A percentile compares a stretch with the other conserved stretches of the same genome.
Evolutionary conservation across 2,797 vertebrate species (phyloP).

Genomic region (Oreonectes daqikongensis): DNA sequence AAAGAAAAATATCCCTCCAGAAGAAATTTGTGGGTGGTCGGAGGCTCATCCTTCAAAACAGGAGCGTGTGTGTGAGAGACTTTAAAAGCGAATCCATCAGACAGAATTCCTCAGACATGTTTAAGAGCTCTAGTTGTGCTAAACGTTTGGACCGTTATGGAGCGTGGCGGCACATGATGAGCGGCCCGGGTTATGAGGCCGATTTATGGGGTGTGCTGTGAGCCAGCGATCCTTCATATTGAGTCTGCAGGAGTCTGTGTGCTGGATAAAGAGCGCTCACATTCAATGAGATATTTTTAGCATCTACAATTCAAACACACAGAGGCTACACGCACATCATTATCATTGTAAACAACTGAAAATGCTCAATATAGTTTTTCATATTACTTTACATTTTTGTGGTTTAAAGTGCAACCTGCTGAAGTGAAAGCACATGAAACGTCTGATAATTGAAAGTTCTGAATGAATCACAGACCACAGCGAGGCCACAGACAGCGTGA

Average conservation of each 20-base stretch:
- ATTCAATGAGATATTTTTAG: background rate
- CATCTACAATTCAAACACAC: background rate
- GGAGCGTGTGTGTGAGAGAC: conserved; percentile 38
- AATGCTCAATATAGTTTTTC: no score
- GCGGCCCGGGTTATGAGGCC: conserved; percentile 74
- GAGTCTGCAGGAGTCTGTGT: background rate
- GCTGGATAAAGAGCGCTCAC: background rate
- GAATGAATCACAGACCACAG: conserved; percentile 15
- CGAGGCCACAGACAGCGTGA: conserved; percentile 48
- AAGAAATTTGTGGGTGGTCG: conserved; percentile 60
- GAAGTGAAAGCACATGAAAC: no score
- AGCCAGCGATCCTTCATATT: conserved; percentile 68
- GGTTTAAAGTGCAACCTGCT: no score
- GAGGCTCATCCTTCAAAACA: conserved; percentile 72
- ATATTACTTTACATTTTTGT: no score
- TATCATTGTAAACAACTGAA: no score
- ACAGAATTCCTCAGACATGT: conserved; percentile 70
- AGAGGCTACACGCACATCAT: no score
- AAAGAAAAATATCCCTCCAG: conserved; percentile 77
- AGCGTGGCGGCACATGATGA: conserved; percentile 71
- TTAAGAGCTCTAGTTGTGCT: conserved; percentile 60
- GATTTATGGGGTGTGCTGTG: conserved; percentile 76
- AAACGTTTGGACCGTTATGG: conserved; percentile 64
- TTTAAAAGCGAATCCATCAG: conserved; percentile 81
- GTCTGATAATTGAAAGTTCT: no score